Percentiles rank a stretch among this genome's conserved stretches.
Conservation (phyloP, 2,113 vertebrate species). For the Pseudorasbora parva region DNA sequence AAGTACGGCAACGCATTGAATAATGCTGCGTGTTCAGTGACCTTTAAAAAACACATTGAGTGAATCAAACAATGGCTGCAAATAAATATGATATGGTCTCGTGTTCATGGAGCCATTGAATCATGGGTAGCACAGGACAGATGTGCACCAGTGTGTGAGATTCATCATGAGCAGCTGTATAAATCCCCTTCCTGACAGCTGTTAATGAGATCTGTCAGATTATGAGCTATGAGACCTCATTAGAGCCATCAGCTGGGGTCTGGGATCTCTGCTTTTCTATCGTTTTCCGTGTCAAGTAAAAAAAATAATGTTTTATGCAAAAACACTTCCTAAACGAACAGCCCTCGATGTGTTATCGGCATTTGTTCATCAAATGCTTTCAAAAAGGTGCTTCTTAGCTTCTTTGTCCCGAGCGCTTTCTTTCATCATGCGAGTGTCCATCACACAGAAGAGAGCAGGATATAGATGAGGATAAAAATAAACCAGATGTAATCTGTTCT, state of each 20-base stretch:
- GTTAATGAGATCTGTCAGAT: constrained; percentile 4
- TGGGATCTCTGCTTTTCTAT: too few species aligned
- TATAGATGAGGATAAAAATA: not conserved
- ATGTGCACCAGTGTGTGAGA: not conserved
- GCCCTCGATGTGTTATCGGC: too few species aligned
- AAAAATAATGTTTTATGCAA: too few species aligned
- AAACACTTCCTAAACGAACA: too few species aligned
- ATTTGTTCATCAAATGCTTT: not conserved
- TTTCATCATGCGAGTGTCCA: not conserved
- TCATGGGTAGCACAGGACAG: not conserved
- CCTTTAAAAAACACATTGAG: not conserved
- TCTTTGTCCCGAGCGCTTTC: not conserved
- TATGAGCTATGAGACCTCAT: not conserved
- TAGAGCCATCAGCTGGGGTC: too few species aligned
- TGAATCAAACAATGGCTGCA: too few species aligned
- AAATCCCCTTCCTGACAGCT: not conserved
- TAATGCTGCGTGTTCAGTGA: too few species aligned
- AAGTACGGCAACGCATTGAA: too few species aligned
- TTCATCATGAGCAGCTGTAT: not conserved
- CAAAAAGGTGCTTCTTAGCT: not conserved
- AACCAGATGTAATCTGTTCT: not conserved
- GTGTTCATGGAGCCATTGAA: not conserved
- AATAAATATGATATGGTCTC: not conserved
- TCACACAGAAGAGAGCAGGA: not conserved
- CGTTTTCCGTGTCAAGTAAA: too few species aligned